phyloP scores from a whole-genome alignment of 2,797 vertebrate genomes.

The Myoxocephalus aenaeus region DNA sequence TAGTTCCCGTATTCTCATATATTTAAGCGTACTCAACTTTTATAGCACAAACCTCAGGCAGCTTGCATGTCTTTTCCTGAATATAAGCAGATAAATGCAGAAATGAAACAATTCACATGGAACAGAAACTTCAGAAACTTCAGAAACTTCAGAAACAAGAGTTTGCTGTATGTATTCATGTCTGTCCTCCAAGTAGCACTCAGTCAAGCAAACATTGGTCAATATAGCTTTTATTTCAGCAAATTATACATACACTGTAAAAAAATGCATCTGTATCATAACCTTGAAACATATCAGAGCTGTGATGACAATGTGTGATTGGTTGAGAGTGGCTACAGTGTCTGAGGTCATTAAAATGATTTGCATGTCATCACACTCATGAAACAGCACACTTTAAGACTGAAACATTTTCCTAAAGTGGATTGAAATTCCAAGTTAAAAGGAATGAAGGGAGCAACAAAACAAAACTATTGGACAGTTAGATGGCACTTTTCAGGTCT shows the following conservation, averaged over 20 bases:
- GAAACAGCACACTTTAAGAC: slow-evolving; percentile 64
- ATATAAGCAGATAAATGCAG: slow-evolving; percentile 8
- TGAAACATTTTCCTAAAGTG: slow-evolving; percentile 64
- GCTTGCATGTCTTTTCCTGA: neutral
- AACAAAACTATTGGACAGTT: slow-evolving; percentile 20
- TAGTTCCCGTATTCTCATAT: slow-evolving; percentile 1
- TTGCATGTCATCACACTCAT: slow-evolving; percentile 70
- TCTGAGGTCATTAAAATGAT: slow-evolving; percentile 76
- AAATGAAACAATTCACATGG: slow-evolving; percentile 22
- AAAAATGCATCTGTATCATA: slow-evolving; percentile 85
- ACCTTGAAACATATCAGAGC: slow-evolving; percentile 82
- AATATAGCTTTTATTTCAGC: slow-evolving; percentile 97
- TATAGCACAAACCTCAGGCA: neutral
- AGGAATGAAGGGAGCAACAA: slow-evolving; percentile 29
- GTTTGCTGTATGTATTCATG: neutral
- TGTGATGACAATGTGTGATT: slow-evolving; percentile 83
- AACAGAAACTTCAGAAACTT: slow-evolving; percentile 17
- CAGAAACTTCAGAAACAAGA: slow-evolving; percentile 10
- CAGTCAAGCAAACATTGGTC: slow-evolving; percentile 82
- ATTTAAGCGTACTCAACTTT: neutral
- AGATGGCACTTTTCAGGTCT: slow-evolving; percentile 74
- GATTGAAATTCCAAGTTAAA: slow-evolving; percentile 67
- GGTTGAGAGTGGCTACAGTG: slow-evolving; percentile 78
- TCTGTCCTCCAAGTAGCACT: neutral
- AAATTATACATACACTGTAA: slow-evolving; percentile 96